Percentiles rank a stretch among this genome's conserved stretches.
Evolutionary conservation across 2,113 vertebrate genomes (phyloP).

Genomic region (Hippocampus mohnikei): DNA sequence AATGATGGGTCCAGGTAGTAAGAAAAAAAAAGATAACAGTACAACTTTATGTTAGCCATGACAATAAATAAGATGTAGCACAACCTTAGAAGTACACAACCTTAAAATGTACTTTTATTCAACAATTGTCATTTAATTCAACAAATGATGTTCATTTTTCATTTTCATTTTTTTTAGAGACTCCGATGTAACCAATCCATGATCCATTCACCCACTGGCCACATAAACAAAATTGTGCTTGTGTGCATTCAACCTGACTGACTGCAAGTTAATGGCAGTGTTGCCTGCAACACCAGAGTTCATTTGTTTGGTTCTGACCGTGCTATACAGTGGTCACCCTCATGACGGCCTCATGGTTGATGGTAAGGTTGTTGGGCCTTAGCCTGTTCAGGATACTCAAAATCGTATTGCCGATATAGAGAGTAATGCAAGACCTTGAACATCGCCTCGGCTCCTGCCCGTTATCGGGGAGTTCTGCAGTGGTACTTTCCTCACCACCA

Average conservation of each 20-base stretch:
- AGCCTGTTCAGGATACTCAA: constrained; percentile 84
- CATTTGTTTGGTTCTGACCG: neutral
- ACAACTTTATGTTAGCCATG: neutral
- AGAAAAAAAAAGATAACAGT: neutral
- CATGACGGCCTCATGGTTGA: constrained; percentile 83
- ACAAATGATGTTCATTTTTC: neutral
- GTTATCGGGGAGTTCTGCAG: constrained; percentile 50
- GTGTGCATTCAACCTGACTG: neutral
- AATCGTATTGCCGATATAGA: constrained; percentile 84
- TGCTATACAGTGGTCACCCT: constrained; percentile 77
- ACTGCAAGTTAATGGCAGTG: constrained; percentile 31
- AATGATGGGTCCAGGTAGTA: neutral
- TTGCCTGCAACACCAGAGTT: constrained; percentile 16
- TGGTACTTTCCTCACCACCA: constrained; percentile 68
- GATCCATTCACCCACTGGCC: neutral
- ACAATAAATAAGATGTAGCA: neutral
- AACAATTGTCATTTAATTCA: neutral
- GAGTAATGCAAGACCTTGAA: constrained; percentile 82
- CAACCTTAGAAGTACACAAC: neutral
- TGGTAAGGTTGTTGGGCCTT: constrained; percentile 75
- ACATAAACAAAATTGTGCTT: neutral
- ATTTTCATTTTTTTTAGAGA: neutral
- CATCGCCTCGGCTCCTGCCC: constrained; percentile 68
- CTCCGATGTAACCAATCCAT: neutral
- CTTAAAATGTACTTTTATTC: neutral